phyloP scores from a whole-genome alignment of 2,113 vertebrate genomes.

The Trematomus loennbergii region DNA sequence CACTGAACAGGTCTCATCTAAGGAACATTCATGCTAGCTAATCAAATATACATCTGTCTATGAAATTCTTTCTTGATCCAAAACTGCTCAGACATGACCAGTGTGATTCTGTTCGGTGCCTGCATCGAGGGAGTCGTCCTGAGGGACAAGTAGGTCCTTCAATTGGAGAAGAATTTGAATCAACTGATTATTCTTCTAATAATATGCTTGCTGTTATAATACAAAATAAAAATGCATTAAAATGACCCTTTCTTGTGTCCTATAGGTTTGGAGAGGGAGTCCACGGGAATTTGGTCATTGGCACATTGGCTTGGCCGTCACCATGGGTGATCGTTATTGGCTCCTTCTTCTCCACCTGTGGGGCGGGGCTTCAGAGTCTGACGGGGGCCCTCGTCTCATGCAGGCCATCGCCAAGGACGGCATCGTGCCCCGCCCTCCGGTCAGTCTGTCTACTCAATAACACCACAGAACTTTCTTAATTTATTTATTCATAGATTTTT shows the following conservation, averaged over 20 bases:
- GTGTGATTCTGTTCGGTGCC: conserved; percentile 93
- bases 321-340: conserved; percentile 98
- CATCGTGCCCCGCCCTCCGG: conserved; percentile 96
- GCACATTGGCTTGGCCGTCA: conserved; percentile 95
- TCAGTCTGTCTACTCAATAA: conserved; percentile 70
- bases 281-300: conserved; percentile 95
- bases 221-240: background rate
- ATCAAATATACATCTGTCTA: background rate
- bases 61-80: conserved; percentile 78
- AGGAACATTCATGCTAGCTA: background rate
- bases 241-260: background rate
- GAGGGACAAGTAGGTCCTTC: conserved; percentile 92
- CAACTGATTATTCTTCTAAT: background rate
- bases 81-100: conserved; percentile 89
- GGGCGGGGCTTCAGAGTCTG: conserved; percentile 95
- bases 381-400: conserved; percentile 94
- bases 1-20: background rate
- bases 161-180: no score
- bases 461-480: background rate
- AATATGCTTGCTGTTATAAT: background rate
- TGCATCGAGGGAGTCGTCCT: conserved; percentile 96
- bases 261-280: conserved; percentile 95
- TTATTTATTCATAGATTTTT: no score
- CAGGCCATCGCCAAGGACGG: conserved; percentile 95
- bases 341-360: conserved; percentile 98